Conservation (phyloP, 2,888 invertebrate species). For the Lottia gigantea region DNA sequence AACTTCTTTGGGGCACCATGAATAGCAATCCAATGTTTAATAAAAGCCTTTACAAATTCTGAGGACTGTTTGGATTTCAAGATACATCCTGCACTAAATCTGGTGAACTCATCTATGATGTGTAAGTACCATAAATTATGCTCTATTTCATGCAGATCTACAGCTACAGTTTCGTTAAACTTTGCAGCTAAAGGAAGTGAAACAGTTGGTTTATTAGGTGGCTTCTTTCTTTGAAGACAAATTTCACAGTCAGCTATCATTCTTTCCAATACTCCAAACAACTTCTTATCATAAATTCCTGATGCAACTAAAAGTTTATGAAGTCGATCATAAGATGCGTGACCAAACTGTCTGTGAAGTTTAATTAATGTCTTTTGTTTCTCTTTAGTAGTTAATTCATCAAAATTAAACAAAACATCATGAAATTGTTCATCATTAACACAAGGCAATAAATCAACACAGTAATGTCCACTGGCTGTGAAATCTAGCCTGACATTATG, state of each 20-base stretch:
- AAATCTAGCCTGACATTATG: slow-evolving; percentile 21
- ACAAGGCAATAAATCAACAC: slow-evolving; percentile 14
- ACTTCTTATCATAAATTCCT: not conserved
- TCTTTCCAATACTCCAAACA: not conserved
- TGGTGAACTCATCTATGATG: slow-evolving; percentile 25
- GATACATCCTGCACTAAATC: slow-evolving; percentile 26
- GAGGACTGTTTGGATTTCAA: slow-evolving; percentile 19
- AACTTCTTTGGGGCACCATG: slow-evolving; percentile 24
- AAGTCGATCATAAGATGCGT: slow-evolving; percentile 3
- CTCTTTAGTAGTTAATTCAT: not conserved
- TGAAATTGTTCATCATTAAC: not conserved
- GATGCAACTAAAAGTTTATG: not conserved
- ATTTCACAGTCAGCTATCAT: not conserved
- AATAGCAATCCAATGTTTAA: slow-evolving; percentile 20
- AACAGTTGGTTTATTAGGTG: slow-evolving; percentile 22
- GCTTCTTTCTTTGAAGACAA: not conserved
- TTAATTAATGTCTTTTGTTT: not conserved
- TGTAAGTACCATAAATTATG: slow-evolving; percentile 23
- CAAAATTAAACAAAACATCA: not conserved
- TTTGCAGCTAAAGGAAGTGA: slow-evolving; percentile 15
- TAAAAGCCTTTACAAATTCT: slow-evolving; percentile 24
- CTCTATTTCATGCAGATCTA: slow-evolving; percentile 26
- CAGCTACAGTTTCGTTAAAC: slow-evolving; percentile 24
- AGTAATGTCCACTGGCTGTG: slow-evolving; percentile 29
- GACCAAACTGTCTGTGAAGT: slow-evolving; percentile 13